Evolutionary conservation across 2,113 vertebrate genomes (phyloP), one percentile per base, ranked within the genome.

Genomic region (Nothoprocta perdicaria): DNA sequence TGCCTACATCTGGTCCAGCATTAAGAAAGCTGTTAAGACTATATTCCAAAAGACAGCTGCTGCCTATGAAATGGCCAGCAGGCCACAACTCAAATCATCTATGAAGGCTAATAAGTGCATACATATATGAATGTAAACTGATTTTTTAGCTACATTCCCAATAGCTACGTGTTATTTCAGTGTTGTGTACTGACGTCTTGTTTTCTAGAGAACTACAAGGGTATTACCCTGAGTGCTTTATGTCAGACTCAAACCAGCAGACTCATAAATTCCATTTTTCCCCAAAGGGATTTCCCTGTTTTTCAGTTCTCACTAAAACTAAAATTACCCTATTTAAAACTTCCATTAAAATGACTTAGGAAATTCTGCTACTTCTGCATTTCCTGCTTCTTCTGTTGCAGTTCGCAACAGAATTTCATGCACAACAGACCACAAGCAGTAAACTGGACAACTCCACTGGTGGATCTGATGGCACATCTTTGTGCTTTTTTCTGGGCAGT

Each of bases 281-380:
- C 74, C 80, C 78, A 69, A 72, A 76, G 83, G 84, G 46, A 75
- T 95, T 92, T 71, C 72, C 80, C 80, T 26, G 31, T 83, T 72
- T 92, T 73, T 90, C 80, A 77, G 58, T 93, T 91, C 73, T 58
- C 40, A 81, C n/a, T 18, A 45, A 86, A 91, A 50, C 6, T 38
- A 80, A 76, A 87, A 86, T 66, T 89, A 88, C 80, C 63, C 86
- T 72, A 21, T 52, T 84, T 52, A 86, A 72, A 89, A 86, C 88
- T 95, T 74, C 84, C 68, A 77, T 76, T 41, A 65, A 60, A 78
- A 86, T 55, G 11, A 90, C 72, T 92, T 45, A 73, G 65, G 58
- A 93, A 93, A 89, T 92, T 46, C 52, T 80, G 46, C n/a, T 90
- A 86, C 92, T 97, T 92, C 94, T 94, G 88, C 83, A 80, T 65